Evolutionary conservation across 2,888 invertebrate species (phyloP).

Genomic region (Psococerastis gibbosa): DNA sequence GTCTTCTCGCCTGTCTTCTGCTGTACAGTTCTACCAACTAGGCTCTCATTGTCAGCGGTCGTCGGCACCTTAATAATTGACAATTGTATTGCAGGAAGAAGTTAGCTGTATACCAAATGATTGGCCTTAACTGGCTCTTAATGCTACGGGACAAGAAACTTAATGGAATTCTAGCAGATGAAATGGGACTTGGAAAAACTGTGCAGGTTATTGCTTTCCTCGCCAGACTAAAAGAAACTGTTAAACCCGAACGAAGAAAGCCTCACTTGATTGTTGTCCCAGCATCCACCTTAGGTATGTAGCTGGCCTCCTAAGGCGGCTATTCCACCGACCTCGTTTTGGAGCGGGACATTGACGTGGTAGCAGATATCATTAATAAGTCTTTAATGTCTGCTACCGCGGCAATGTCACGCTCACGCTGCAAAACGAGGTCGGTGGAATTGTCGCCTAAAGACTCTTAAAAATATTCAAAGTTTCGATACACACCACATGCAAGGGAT

Average conservation of each 20-base stretch:
- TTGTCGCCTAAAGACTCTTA: no score
- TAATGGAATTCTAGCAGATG: conserved; percentile 90
- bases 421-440: no score
- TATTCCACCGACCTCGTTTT: no score
- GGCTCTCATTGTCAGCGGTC: background rate
- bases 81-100: conserved; percentile 37
- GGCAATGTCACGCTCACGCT: no score
- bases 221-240: conserved; percentile 68
- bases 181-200: conserved; percentile 93
- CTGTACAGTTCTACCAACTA: no score
- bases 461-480: no score
- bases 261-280: conserved; percentile 93
- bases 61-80: background rate
- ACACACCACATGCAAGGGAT: no score
- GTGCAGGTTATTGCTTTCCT: conserved; percentile 86
- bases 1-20: no score
- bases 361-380: no score
- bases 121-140: conserved; percentile 83
- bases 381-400: no score
- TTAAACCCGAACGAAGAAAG: conserved; percentile 36
- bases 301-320: conserved; percentile 7
- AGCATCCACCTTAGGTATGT: conserved; percentile 70
- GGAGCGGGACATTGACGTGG: no score
- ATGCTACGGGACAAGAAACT: conserved; percentile 75
- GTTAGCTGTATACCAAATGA: conserved; percentile 69